These are phyloP conservation scores for Tupaia chinensis DNA, from an alignment of 2,113 vertebrate species.

Conservation along the genomic window DNA sequence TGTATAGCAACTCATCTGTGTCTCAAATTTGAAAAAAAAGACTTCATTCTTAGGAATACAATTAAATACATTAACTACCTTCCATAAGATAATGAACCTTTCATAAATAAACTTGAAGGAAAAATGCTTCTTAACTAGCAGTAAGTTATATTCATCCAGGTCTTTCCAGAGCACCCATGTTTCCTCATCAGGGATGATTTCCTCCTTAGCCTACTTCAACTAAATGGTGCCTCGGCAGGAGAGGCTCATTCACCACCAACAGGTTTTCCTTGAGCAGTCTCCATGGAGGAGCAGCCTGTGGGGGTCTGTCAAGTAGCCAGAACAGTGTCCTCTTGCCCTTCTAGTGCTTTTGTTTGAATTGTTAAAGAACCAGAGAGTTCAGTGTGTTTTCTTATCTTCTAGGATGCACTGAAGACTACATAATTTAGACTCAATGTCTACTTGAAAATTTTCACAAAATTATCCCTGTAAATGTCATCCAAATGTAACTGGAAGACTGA, in stretches of 20 bases:
- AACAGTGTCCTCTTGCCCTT: background rate
- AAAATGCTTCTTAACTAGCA: background rate
- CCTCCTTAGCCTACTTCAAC: background rate
- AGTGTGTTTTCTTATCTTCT: background rate
- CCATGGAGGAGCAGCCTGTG: background rate
- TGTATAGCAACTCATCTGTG: background rate
- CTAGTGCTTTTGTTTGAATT: background rate
- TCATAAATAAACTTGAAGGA: slow-evolving; percentile 45
- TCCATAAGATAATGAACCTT: background rate
- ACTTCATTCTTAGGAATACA: slow-evolving; percentile 37
- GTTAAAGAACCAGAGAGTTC: slow-evolving; percentile 1
- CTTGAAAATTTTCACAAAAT: slow-evolving; percentile 57
- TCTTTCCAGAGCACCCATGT: slow-evolving; percentile 10
- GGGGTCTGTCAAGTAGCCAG: background rate
- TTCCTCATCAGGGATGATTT: background rate
- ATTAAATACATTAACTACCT: slow-evolving; percentile 18
- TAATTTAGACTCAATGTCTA: slow-evolving; percentile 36
- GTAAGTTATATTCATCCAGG: background rate
- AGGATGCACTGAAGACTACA: slow-evolving; percentile 25
- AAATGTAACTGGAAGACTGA: slow-evolving; percentile 39
- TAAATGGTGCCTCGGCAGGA: background rate
- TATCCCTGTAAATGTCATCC: slow-evolving; percentile 40
- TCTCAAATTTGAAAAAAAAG: background rate
- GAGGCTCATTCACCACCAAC: background rate
- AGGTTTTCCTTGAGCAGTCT: background rate